phyloP scores from a whole-genome alignment of 1,140 invertebrate species.

The Oncopodura yosiiana region DNA sequence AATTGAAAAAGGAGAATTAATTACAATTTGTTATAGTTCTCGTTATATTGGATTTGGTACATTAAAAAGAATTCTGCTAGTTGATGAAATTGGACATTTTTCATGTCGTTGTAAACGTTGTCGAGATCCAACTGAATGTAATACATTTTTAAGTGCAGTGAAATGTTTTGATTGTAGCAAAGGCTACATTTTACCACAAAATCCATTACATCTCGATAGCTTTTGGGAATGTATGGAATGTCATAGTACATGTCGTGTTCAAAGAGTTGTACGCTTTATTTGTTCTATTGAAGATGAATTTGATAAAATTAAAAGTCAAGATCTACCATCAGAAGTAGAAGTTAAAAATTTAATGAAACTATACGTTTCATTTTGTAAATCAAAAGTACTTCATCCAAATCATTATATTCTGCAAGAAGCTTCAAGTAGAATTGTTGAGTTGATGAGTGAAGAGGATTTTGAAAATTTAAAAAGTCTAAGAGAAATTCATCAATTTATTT shows the following conservation, averaged over 20 bases:
- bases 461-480: too few species aligned
- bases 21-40: slow-evolving; percentile 3
- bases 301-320: slow-evolving; percentile 10
- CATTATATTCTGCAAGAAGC: slow-evolving; percentile 24
- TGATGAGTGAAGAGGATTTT: slow-evolving; percentile 45
- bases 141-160: slow-evolving; percentile 57
- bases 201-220: slow-evolving; percentile 36
- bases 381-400: slow-evolving; percentile 19
- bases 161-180: slow-evolving; percentile 44
- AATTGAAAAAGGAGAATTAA: neutral
- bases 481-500: slow-evolving; percentile 52
- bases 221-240: slow-evolving; percentile 42
- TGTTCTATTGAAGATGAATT: slow-evolving; percentile 12
- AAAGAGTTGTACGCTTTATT: slow-evolving; percentile 14
- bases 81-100: slow-evolving; percentile 45
- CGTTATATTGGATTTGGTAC: slow-evolving; percentile 38
- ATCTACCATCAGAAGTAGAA: neutral
- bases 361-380: neutral
- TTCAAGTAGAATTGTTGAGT: slow-evolving; percentile 6
- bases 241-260: slow-evolving; percentile 11
- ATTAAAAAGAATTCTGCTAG: neutral
- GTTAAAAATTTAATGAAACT: slow-evolving; percentile 5
- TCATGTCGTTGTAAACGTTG: slow-evolving; percentile 56
- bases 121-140: slow-evolving; percentile 54
- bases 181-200: slow-evolving; percentile 30